Percentiles rank a stretch among this genome's conserved stretches.
Evolutionary conservation across 2,113 vertebrate species (phyloP).

Genomic region (Toxotes jaculatrix): DNA sequence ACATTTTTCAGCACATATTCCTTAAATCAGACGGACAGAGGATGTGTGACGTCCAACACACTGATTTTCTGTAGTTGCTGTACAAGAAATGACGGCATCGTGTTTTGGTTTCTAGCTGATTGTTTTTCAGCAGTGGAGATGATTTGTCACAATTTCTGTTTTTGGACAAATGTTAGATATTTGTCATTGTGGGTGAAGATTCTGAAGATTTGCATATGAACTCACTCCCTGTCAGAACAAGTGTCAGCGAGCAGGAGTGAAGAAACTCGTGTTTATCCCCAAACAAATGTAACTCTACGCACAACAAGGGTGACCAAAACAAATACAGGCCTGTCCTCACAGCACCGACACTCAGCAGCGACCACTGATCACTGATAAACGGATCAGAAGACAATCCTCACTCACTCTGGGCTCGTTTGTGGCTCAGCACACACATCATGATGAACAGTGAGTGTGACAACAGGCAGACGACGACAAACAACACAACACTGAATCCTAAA

Average conservation of each 20-base stretch:
- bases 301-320: slow-evolving; percentile 60
- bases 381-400: not conserved
- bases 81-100: not conserved
- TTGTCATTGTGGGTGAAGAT: not conserved
- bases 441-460: no score
- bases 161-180: not conserved
- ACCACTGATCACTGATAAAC: not conserved
- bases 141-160: not conserved
- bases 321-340: slow-evolving; percentile 40
- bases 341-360: not conserved
- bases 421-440: no score
- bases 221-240: not conserved
- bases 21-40: not conserved
- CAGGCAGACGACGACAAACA: no score
- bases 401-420: no score
- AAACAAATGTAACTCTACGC: slow-evolving; percentile 58
- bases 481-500: no score
- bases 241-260: slow-evolving; percentile 2
- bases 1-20: not conserved
- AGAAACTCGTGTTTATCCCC: slow-evolving; percentile 45
- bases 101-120: not conserved
- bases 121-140: not conserved
- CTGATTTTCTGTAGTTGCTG: not conserved
- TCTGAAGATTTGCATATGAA: no score
- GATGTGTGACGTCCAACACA: not conserved